Evolutionary conservation across 2,888 invertebrate genomes (phyloP), one percentile per base, ranked within the genome.

Genomic region (Drosophila koepferae): DNA sequence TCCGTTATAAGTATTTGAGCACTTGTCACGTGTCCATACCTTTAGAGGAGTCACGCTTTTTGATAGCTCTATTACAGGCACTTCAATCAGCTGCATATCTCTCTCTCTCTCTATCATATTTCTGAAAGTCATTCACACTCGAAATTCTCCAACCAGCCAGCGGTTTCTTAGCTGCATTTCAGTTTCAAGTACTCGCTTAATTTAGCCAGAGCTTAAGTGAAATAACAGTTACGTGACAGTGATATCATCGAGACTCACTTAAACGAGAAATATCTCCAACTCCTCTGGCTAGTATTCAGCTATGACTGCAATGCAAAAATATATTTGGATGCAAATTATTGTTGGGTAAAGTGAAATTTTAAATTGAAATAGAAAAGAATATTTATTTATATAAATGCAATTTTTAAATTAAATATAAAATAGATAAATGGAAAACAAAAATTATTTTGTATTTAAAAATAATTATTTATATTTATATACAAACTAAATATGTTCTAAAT

Each of bases 101-200:
- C 23, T 20, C 20, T 20, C 5, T 14, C 43, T 67, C 40, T 67
- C 40, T 49, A 7, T 10, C 49, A 23, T n/a, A 56, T 56, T 67
- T 67, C 54, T 67, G 67, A 67, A 66, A 67, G 67, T 56, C 67
- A 67, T 41, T 67, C 67, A 12, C 41, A 67, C 67, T 67, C 20
- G 56, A 67, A 67, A 67, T 43, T 41, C 63, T 18, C 23, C 23
- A 14, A 9, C 28, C 28, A 41, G 7, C 34, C 48, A 41, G 31
- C 64, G 54, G 34, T 51, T 18, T 53, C 64, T 48, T 48, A 63
- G 63, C 63, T 20, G 44, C 59, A 14, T 44, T 66, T 18, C 44
- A 34, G 4, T 16, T 9, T 20, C 31, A 20, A 48, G 40, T 31
- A 12, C 8, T 14, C 20, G 38, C 7, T 40, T 31, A 64, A 38